Conservation (phyloP, 2,888 invertebrate genomes). For the Anodontia alba region DNA sequence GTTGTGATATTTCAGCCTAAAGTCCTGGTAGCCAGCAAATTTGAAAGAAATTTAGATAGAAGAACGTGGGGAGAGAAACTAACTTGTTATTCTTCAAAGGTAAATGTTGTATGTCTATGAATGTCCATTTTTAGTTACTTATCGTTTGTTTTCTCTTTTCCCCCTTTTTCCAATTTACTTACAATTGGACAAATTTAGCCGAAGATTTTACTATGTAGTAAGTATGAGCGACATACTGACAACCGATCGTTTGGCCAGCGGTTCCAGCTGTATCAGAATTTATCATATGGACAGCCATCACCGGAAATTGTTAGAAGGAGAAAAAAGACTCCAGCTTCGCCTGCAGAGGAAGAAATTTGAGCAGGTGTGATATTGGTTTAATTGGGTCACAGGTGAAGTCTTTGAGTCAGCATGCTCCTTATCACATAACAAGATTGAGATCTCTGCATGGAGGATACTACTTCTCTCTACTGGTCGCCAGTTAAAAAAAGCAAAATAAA, state of each 20-base stretch:
- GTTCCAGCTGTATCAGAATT: conserved; percentile 77
- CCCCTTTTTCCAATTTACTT: neutral
- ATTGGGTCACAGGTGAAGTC: neutral
- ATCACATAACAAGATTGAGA: neutral
- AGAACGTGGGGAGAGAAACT: conserved; percentile 88
- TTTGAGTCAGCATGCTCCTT: neutral
- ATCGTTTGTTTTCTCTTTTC: neutral
- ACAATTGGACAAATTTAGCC: conserved; percentile 67
- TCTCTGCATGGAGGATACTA: neutral
- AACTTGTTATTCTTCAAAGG: conserved; percentile 54
- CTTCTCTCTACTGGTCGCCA: neutral
- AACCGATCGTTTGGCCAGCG: conserved; percentile 81
- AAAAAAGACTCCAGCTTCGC: neutral
- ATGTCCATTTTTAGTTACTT: neutral
- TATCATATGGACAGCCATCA: conserved; percentile 46
- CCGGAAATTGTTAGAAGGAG: conserved; percentile 37
- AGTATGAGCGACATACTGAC: conserved; percentile 84
- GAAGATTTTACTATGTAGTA: conserved; percentile 84
- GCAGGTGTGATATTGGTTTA: neutral
- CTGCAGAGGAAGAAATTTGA: neutral
- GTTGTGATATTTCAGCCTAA: conserved; percentile 76
- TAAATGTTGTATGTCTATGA: conserved; percentile 29
- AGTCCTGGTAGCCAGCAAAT: conserved; percentile 84
- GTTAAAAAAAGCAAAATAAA: too few relatives aligned
- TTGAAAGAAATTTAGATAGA: conserved; percentile 84